Conservation (phyloP, 2,113 vertebrate genomes). For the Laticauda laticaudata region DNA sequence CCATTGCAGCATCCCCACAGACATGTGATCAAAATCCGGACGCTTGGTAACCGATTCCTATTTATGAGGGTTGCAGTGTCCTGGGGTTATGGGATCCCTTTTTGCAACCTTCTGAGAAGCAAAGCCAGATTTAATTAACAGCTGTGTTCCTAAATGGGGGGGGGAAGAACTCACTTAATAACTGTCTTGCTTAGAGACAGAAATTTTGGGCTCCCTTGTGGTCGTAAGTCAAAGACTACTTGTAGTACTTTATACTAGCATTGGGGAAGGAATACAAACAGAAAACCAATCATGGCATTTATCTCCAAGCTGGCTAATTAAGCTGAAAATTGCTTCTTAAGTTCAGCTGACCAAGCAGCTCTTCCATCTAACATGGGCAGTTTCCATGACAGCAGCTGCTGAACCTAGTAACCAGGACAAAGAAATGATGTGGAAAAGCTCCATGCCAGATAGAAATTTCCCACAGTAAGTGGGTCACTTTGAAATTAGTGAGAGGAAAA, state of each 20-base stretch:
- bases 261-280: background rate
- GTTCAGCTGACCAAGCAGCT: too few species aligned
- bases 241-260: background rate
- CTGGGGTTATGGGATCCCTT: too few species aligned
- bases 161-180: background rate
- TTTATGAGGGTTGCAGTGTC: too few species aligned
- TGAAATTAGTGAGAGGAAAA: background rate
- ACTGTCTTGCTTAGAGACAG: background rate
- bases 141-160: background rate
- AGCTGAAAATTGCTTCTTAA: background rate
- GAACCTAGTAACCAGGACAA: background rate
- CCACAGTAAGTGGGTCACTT: background rate
- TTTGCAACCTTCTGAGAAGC: too few species aligned
- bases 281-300: background rate
- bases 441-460: background rate
- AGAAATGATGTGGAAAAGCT: background rate
- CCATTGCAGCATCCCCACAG: background rate
- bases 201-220: background rate
- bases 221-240: background rate
- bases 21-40: background rate
- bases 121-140: too few species aligned
- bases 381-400: background rate
- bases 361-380: background rate
- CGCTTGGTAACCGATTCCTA: too few species aligned
- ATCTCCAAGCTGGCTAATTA: background rate